Base-by-base conservation (phyloP, 2,113 vertebrate genomes). In the Trichomycterus rosablanca region DNA sequence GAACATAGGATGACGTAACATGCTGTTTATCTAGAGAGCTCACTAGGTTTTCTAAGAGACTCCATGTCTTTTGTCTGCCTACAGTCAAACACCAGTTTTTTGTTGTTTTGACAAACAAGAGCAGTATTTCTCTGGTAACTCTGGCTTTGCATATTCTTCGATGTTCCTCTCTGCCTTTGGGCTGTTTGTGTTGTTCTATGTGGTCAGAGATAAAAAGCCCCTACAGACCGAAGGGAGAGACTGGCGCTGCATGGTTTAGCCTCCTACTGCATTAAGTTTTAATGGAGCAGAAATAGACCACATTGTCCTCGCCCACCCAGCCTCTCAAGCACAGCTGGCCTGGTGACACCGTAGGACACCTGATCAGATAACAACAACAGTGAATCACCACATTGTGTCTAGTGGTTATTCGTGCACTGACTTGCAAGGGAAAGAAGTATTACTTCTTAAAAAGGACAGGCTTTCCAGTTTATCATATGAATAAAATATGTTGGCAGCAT, bases 301-400 rank as follows among this genome's bases (percentile, higher is more conserved):
- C 62, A 22, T 28, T 51, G 46, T 51, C n/a, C 16, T 58, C 67
- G 60, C 66, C 61, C 52, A 26, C 9, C 8, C 6, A 35, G 59
- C 67, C 67, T 34, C 34, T 67, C 45, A 50, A 58, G 56, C 66
- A 52, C 34, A 23, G 66, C 34, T 19, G 56, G 32, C 20, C 63
- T 28, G 40, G 20, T 59, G 63, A 51, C 57, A 48, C 35, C 54
- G 48, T 44, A 34, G 63, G 63, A 67, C 70, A 62, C 69, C 74
- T 59, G 45, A 75, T 80, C 77, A 70, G 76, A 79, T 78, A 79
- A 75, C 54, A 51, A 32, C 57, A 56, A 4, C 8, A 42, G 59
- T 40, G 45, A 77, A 35, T n/a, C n/a, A n/a, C n/a, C n/a, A n/a
- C n/a, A n/a, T n/a, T n/a, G n/a, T n/a, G n/a, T n/a, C n/a, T n/a